Conservation (phyloP, 2,113 vertebrate species). For the Axis porcinus region DNA sequence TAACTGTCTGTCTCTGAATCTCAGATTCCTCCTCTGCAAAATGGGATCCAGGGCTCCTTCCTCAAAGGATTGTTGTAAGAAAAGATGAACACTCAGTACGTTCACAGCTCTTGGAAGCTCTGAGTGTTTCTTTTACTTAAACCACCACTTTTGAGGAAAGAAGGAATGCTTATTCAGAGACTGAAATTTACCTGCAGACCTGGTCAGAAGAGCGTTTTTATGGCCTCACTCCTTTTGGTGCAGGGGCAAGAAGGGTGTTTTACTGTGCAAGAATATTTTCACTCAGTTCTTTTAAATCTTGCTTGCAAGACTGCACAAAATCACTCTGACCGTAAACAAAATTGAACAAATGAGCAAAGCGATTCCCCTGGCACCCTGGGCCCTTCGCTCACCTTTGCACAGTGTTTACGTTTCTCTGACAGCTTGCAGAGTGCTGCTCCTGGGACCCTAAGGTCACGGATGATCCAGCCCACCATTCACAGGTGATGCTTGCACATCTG, state of each 20-base stretch:
- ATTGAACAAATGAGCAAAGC: slow-evolving; percentile 21
- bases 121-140: neutral
- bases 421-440: slow-evolving; percentile 3
- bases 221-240: neutral
- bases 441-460: neutral
- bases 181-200: neutral
- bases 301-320: slow-evolving; percentile 56
- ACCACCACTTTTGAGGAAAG: neutral
- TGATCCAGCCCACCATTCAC: neutral
- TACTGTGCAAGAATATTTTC: slow-evolving; percentile 62
- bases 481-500: neutral
- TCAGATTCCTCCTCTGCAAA: neutral
- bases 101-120: neutral
- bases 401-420: slow-evolving; percentile 6
- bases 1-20: neutral
- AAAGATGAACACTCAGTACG: accelerated
- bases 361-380: slow-evolving; percentile 27
- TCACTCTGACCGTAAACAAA: slow-evolving; percentile 55
- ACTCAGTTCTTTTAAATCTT: slow-evolving; percentile 69
- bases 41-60: neutral
- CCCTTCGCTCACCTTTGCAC: slow-evolving; percentile 2
- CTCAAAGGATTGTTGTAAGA: neutral
- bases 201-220: neutral
- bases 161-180: neutral
- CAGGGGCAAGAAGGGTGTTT: neutral